Evolutionary conservation across 2,113 vertebrate species (phyloP).

Genomic region (Pipra filicauda): DNA sequence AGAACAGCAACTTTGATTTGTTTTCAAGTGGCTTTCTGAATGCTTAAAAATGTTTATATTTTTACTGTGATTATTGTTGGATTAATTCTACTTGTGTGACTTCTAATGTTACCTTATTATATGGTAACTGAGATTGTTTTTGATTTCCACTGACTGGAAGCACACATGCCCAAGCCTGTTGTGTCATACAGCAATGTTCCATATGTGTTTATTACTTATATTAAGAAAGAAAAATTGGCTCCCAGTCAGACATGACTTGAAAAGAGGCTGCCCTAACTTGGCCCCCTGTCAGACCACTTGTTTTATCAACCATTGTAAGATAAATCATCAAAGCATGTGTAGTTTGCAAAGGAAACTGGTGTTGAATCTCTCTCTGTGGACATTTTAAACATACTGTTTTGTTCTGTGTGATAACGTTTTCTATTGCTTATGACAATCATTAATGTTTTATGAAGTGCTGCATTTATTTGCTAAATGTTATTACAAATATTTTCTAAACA

Average conservation of each 20-base stretch:
- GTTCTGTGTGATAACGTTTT: background rate
- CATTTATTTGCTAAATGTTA: slow-evolving; percentile 41
- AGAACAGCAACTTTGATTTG: background rate
- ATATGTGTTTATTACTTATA: background rate
- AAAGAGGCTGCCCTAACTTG: background rate
- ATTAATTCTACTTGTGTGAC: background rate
- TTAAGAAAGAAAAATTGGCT: background rate
- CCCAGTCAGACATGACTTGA: background rate
- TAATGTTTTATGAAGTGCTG: slow-evolving; percentile 38
- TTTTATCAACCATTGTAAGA: background rate
- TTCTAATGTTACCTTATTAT: background rate
- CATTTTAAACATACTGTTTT: background rate
- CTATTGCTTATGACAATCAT: background rate
- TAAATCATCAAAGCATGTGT: background rate
- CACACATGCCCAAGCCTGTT: background rate
- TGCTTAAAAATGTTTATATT: background rate
- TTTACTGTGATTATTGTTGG: background rate
- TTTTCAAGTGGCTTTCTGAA: background rate
- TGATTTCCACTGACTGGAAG: background rate
- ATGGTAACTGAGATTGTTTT: background rate
- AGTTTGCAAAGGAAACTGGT: background rate
- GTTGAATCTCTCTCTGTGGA: background rate
- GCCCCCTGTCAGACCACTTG: background rate
- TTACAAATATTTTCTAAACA: slow-evolving; percentile 14
- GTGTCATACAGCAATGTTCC: background rate